Evolutionary conservation across 2,113 vertebrate genomes (phyloP).

Genomic region (Pycnonotus jocosus): DNA sequence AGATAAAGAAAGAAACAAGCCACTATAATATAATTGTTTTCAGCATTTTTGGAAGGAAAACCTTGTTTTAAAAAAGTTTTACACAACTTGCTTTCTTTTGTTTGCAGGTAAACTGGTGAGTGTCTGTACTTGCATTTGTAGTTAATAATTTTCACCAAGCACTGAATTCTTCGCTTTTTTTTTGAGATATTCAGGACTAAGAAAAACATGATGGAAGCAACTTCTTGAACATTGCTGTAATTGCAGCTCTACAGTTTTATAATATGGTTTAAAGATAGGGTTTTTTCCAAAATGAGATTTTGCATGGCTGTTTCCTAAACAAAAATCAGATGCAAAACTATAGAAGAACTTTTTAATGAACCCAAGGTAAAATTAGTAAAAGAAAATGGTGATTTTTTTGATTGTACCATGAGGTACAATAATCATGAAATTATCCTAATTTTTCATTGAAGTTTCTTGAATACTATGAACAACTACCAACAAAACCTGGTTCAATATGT

Average conservation of each 20-base stretch:
- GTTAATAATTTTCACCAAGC: neutral
- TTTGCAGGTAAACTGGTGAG: neutral
- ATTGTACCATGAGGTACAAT: neutral
- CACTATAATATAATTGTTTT: neutral
- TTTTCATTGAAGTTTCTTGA: neutral
- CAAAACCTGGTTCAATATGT: rapidly evolving
- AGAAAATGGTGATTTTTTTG: neutral
- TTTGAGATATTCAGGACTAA: neutral
- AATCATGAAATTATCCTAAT: neutral
- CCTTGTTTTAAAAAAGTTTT: neutral
- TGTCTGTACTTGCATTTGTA: neutral
- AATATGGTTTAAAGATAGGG: neutral
- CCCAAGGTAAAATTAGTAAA: neutral
- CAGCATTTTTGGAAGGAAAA: neutral
- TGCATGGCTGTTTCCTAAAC: neutral
- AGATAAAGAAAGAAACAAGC: neutral
- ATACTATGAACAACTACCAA: neutral
- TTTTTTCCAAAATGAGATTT: neutral
- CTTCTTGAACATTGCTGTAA: neutral
- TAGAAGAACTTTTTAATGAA: neutral
- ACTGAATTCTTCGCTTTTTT: neutral
- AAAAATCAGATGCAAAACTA: neutral
- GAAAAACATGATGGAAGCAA: neutral
- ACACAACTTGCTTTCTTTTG: neutral
- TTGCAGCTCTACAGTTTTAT: neutral